Evolutionary conservation across 2,888 invertebrate genomes (phyloP), one percentile per base, ranked within the genome.

Genomic region (Himalopsyche tibetana): DNA sequence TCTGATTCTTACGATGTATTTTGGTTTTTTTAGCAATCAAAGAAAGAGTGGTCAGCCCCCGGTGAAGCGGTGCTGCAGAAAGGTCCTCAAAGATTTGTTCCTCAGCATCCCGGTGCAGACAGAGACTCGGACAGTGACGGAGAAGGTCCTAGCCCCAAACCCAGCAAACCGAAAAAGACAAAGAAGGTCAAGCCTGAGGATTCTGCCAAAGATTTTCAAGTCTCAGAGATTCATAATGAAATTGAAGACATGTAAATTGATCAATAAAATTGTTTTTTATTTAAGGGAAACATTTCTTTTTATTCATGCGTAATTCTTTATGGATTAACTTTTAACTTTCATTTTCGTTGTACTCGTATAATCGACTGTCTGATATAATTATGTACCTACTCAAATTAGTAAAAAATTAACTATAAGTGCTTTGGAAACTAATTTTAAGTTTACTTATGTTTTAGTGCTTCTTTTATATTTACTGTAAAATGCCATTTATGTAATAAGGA

Each of bases 81-180:
- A 80, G 92, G 92, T 86, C 95, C 95, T 40, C 92, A 94, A 81
- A 92, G 93, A 87, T 94, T 94, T 89, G 93, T 95, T 84, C 94
- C 95, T 0, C 93, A 94, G 79, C 95, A 96, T 92, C 96, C 96
- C 80, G 96, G 95, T 74, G 95, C 87, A 55, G 88, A 95, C 89
- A 94, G 94, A 51, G 94, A 94, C 87, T 93, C 93, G 1, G 95
- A 95, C 89, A 94, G 94, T 89, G 95, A 95, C 89, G 94, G 94
- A 88, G 94, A 94, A 87, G 90, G 90, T 28, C 90, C 19, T 45
- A 40, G 45, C 28, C 40, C 74, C 42, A 82, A 74, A 17, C 83
- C 83, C 11, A 42, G 17, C 8, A 84, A 84, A 63, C 55, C 81
- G n/a, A 86, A 87, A 69, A 86, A 87, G 55, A 9, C 83, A 12